Evolutionary conservation across 2,888 invertebrate genomes (phyloP), one percentile per base, ranked within the genome.

Genomic region (Ophion obscuratus): DNA sequence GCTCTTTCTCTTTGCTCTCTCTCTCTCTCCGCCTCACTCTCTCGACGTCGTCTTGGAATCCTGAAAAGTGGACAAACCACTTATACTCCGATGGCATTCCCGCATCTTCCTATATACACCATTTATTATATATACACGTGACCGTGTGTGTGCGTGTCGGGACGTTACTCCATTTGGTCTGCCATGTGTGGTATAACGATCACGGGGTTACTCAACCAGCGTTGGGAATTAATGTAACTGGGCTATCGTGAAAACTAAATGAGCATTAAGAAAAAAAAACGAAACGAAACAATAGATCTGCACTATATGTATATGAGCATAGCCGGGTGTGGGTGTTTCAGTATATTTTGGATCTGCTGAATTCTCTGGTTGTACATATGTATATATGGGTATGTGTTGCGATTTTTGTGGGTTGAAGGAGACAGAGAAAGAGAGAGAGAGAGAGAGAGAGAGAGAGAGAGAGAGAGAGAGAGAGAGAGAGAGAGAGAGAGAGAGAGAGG

Each of bases 61-160:
- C 84, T 83, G 87, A 87, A 84, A 82, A 87, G 84, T 87, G 87
- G 87, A 84, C 87, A 87, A 87, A 87, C 87, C 87, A 87, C 87
- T 87, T 87, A 81, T 81, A 82, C 87, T 87, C 79, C 76, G 73
- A 87, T 84, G 83, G 86, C 87, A 87, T 84, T 82, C 87, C 57
- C 86, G 84, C 78, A 70, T 79, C 78, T 77, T 84, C 75, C 78
- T 83, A 61, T 79, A 79, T 81, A 68, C 67, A 68, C 27, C 61
- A 4, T 75, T 71, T 68, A 36, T 57, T 81, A 40, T 74, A 81
- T 40, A 57, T 66, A 57, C 24, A 17, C 17, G n/a, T 36, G 57
- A n/a, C 17, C 40, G 71, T 62, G 53, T 31, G 61, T 36, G 53
- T 40, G 66, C 66, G 31, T 36, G 64, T 75, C 79, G 66, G 31